Base-by-base conservation (phyloP, 2,888 invertebrate species). In the Nomada goodeniana region DNA sequence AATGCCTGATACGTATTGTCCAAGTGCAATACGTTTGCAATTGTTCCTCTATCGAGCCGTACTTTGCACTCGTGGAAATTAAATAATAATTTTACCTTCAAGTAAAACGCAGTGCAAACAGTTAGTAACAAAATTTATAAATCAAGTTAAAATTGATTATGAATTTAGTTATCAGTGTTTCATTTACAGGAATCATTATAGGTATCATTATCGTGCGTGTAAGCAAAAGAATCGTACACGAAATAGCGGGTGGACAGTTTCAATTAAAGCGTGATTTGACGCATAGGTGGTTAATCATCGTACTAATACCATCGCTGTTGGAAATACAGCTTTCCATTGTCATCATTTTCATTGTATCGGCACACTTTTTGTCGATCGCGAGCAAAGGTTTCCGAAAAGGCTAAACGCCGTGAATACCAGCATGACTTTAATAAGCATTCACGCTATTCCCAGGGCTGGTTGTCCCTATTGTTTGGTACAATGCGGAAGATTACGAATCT, bases 401-500 rank as follows among this genome's bases (percentile, higher is more conserved):
- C 60, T 78, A 60, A 71, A 50, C 74, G 47, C 63, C 13, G 63
- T 76, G 76, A 70, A 73, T 76, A 63, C 70, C 52, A 26, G 67
- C n/a, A 26, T 61, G 67, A 71, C 61, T 65, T 74, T 67, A 83
- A 80, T 83, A 61, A 70, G 78, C 63, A 78, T 82, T 84, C 71
- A 77, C 61, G 20, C 67, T 84, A 84, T 82, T 73, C 85, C 50
- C 64, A 18, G 63, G 42, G 36, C 52, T 84, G 61, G 65, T 63
- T 70, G 53, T 47, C 23, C 5, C 59, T 23, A 74, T 84, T 84
- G 80, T 84, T 83, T 81, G 74, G 85, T 71, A 89, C 86, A 89
- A 88, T 89, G 80, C 82, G 82, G 75, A 75, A 88, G 87, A 84
- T 83, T 72, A 73, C 70, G 57, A 65, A 90, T 89, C 86, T 88